A percentile compares a stretch with the other conserved stretches of the same genome.
phyloP scores from a whole-genome alignment of 2,113 vertebrate genomes.

The Sterrhoptilus dennistouni region DNA sequence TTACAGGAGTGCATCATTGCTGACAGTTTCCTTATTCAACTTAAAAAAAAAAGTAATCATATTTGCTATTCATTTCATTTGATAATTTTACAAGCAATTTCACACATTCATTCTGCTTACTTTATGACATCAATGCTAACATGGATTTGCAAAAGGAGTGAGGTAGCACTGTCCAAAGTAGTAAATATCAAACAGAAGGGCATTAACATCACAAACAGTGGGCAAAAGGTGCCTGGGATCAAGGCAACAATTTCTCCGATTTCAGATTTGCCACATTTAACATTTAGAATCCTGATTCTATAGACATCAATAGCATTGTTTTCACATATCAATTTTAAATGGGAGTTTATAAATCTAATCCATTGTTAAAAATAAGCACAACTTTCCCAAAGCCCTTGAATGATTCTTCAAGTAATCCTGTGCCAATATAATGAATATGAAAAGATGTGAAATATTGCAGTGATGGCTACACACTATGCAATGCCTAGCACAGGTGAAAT shows the following conservation, averaged over 20 bases:
- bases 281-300: not conserved
- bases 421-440: not conserved
- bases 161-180: conserved; percentile 61
- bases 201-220: conserved; percentile 23
- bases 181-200: conserved; percentile 64
- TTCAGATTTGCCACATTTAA: not conserved
- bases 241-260: not conserved
- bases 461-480: not conserved
- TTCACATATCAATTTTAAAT: not conserved
- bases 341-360: not conserved
- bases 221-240: not conserved
- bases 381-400: not conserved
- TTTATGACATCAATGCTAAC: conserved; percentile 70
- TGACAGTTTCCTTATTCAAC: conserved; percentile 69
- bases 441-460: not conserved
- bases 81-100: conserved; percentile 74
- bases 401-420: not conserved
- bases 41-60: conserved; percentile 20
- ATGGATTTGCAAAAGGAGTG: conserved; percentile 50
- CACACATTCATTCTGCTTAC: conserved; percentile 70
- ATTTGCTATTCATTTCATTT: conserved; percentile 70
- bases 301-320: not conserved
- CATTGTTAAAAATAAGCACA: not conserved
- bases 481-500: not conserved
- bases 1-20: conserved; percentile 67